Conservation (phyloP, 2,113 vertebrate species). For the Oenanthe melanoleuca region DNA sequence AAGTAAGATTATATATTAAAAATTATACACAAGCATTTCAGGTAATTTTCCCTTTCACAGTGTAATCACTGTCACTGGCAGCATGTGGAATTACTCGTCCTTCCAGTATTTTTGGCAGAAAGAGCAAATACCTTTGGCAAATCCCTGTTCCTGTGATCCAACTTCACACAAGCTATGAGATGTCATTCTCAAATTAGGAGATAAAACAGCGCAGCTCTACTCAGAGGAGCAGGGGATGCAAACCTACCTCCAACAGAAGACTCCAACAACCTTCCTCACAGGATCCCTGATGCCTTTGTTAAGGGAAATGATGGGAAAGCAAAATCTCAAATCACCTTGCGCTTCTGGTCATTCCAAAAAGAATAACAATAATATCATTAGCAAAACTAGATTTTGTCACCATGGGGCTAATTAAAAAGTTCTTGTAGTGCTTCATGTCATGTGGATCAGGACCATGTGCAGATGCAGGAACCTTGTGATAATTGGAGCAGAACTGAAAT, state of each 20-base stretch:
- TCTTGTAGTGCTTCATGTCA: background rate
- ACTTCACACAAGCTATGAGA: background rate
- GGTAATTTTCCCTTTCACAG: background rate
- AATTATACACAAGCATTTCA: background rate
- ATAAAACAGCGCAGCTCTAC: background rate
- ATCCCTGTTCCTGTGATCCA: background rate
- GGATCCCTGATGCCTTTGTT: background rate
- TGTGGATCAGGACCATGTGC: background rate
- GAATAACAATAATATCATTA: background rate
- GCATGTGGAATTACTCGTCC: rapidly evolving
- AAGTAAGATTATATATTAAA: background rate
- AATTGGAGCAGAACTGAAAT: background rate
- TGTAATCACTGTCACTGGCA: background rate
- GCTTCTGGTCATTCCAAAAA: background rate
- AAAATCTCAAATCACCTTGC: background rate
- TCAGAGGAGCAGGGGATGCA: background rate
- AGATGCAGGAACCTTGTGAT: background rate
- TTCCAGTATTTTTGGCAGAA: background rate
- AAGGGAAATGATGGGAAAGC: background rate
- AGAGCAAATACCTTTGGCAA: background rate
- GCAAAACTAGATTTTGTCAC: background rate
- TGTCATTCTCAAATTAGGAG: too few relatives aligned
- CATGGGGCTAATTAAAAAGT: background rate
- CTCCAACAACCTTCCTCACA: background rate
- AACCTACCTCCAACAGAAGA: background rate